Conservation (phyloP, 2,113 vertebrate genomes). For the Apteryx owenii region DNA sequence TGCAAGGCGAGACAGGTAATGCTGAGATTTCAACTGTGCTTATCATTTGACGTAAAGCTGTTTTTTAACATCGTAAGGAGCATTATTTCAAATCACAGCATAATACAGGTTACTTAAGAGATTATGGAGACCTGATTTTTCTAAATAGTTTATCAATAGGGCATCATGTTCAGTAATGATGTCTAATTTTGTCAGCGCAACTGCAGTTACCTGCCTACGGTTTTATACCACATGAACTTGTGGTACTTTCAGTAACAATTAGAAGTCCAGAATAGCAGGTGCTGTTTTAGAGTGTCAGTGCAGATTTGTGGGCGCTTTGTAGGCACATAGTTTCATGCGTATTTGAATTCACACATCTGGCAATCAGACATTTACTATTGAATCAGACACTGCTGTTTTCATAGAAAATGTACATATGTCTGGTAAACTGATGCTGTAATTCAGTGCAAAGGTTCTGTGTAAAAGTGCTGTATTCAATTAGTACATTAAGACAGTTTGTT, state of each 20-base stretch:
- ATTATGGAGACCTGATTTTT: neutral
- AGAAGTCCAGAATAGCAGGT: neutral
- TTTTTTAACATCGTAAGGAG: neutral
- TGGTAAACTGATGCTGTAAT: neutral
- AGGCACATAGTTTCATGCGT: neutral
- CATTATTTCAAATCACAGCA: neutral
- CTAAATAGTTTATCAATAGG: neutral
- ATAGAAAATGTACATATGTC: neutral
- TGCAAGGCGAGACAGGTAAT: slow-evolving; percentile 95
- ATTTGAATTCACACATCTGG: neutral
- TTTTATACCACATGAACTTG: neutral
- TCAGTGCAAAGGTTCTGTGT: neutral
- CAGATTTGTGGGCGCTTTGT: neutral
- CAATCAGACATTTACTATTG: neutral
- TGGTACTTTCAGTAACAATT: neutral
- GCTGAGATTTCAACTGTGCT: slow-evolving; percentile 20
- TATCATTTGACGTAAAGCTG: neutral
- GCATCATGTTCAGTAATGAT: neutral
- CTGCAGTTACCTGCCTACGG: neutral
- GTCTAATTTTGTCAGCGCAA: neutral
- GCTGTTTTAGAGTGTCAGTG: neutral
- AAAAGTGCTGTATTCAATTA: neutral
- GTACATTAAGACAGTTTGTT: neutral
- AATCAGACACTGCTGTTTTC: neutral
- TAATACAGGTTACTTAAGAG: neutral